Evolutionary conservation across 1,140 invertebrate genomes (phyloP).

Genomic region (Lycorma delicatula): DNA sequence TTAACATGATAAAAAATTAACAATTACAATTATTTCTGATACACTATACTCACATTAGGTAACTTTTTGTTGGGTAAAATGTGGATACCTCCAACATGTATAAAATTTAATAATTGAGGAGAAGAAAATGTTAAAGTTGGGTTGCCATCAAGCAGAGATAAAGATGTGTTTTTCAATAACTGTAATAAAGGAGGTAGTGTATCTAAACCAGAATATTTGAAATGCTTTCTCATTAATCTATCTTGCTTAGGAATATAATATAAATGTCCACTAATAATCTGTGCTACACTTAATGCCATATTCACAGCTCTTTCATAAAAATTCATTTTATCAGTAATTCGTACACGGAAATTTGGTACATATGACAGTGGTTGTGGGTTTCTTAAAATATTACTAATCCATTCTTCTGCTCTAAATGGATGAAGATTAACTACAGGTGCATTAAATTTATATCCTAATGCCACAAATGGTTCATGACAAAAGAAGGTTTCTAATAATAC

Average conservation of each 20-base stretch:
- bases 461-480: background rate
- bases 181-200: background rate
- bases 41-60: background rate
- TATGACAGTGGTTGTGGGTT: background rate
- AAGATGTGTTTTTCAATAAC: background rate
- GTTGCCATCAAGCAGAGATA: constrained; percentile 9
- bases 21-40: too few relatives aligned
- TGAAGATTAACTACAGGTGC: background rate
- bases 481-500: background rate
- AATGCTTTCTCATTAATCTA: background rate
- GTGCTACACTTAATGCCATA: background rate
- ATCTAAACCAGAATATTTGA: background rate
- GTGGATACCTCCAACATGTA: constrained; percentile 4
- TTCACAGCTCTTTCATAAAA: constrained; percentile 1
- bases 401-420: background rate
- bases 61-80: background rate
- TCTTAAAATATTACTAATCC: background rate
- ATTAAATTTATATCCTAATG: constrained; percentile 1
- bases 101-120: constrained; percentile 5
- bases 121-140: background rate
- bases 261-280: background rate
- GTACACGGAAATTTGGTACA: background rate
- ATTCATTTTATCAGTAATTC: background rate
- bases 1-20: too few relatives aligned
- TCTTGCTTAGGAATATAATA: constrained; percentile 3